These are phyloP conservation scores for Acropternis orthonyx DNA, from an alignment of 2,797 vertebrate genomes.

Conservation along the genomic window DNA sequence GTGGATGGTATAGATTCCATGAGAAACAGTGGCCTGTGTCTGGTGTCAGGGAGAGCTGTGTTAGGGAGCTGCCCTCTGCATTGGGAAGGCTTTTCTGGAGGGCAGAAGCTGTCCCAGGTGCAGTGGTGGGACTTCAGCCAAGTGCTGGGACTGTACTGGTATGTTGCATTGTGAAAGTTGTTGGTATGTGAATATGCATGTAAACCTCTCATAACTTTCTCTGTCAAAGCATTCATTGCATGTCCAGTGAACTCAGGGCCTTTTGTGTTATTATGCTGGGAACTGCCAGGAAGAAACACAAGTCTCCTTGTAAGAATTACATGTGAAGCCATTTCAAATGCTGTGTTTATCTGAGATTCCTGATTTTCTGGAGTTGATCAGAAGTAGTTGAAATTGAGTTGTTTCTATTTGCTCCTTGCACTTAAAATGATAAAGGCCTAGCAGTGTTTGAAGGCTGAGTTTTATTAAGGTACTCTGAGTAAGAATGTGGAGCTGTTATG, in stretches of 20 bases:
- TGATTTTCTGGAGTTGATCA: not conserved
- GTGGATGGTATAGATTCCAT: not conserved
- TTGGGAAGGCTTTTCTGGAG: not conserved
- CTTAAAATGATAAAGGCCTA: not conserved
- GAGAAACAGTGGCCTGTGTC: fast-evolving
- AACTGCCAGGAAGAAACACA: not conserved
- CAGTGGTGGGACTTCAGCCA: not conserved
- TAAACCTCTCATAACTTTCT: not conserved
- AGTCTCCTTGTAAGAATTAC: not conserved
- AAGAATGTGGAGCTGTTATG: not conserved
- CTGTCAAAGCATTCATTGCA: not conserved
- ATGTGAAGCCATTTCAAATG: not conserved
- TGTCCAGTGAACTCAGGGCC: not conserved
- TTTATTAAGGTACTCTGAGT: not conserved
- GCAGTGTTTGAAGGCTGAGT: not conserved
- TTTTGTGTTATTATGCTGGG: not conserved
- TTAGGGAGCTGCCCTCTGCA: not conserved
- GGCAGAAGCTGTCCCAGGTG: not conserved
- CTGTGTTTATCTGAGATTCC: not conserved
- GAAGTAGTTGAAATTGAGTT: not conserved
- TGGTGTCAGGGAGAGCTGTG: not conserved
- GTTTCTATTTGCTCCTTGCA: not conserved
- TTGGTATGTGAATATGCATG: not conserved
- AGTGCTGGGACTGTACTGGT: not conserved
- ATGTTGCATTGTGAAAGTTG: not conserved